Conservation (phyloP, 2,797 vertebrate genomes). For the Steatocranus sp. region DNA sequence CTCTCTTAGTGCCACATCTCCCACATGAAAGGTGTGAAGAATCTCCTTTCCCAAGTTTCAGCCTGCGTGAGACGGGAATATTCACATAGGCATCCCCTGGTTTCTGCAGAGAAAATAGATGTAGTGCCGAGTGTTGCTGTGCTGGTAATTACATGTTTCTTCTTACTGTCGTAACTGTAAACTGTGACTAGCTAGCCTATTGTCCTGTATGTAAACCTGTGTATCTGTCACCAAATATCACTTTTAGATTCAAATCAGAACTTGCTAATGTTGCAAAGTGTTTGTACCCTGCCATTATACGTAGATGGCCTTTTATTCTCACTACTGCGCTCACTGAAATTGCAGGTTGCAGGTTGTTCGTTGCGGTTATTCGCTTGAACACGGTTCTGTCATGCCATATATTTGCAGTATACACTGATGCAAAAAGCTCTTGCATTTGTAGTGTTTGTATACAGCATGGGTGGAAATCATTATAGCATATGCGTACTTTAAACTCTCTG, state of each 20-base stretch:
- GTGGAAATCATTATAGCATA: background rate
- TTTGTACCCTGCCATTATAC: background rate
- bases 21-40: slow-evolving; percentile 23
- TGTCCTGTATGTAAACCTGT: background rate
- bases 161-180: background rate
- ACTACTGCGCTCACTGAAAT: slow-evolving; percentile 12
- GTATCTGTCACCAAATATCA: slow-evolving; percentile 3
- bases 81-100: background rate
- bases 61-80: background rate
- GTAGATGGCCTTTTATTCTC: background rate
- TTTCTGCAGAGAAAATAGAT: slow-evolving; percentile 1
- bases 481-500: background rate
- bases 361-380: slow-evolving; percentile 15
- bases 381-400: background rate
- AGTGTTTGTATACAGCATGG: background rate
- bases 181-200: background rate
- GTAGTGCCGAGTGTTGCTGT: background rate
- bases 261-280: background rate
- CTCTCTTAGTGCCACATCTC: slow-evolving; percentile 21
- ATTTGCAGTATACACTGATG: slow-evolving; percentile 8
- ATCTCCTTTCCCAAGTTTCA: background rate
- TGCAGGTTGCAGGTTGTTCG: slow-evolving; percentile 30
- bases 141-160: slow-evolving; percentile 2
- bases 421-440: slow-evolving; percentile 2
- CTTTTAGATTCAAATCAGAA: slow-evolving; percentile 5